A percentile compares a stretch with the other conserved stretches of the same genome.
Conservation (phyloP, 2,113 vertebrate species). For the Pyrgilauda ruficollis region DNA sequence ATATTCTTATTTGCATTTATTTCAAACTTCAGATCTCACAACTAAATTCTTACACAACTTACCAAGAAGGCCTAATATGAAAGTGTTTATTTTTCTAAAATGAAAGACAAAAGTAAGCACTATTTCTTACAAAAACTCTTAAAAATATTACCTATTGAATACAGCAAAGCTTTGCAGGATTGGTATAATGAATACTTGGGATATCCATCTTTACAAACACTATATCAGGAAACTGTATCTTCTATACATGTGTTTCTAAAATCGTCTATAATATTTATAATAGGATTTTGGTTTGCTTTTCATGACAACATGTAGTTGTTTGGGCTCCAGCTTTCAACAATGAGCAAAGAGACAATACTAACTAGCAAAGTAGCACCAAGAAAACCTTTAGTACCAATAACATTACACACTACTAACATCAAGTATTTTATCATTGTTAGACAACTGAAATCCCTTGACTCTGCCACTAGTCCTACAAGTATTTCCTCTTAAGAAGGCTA, state of each 20-base stretch:
- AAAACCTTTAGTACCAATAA: not conserved
- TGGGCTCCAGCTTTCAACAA: not conserved
- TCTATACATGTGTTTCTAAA: not conserved
- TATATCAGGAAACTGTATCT: not conserved
- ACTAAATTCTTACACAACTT: not conserved
- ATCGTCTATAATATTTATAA: not conserved
- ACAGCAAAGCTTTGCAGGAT: not conserved
- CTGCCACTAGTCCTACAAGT: not conserved
- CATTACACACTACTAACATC: not conserved
- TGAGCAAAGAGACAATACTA: not conserved
- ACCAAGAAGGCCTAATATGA: not conserved
- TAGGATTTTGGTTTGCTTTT: not conserved
- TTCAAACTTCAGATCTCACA: not conserved
- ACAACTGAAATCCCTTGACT: not conserved
- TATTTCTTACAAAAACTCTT: not conserved
- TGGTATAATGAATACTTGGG: accelerated
- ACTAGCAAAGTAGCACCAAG: not conserved
- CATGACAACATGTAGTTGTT: not conserved
- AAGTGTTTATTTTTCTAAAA: not conserved
- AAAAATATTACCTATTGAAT: not conserved
- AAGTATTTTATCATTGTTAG: not conserved
- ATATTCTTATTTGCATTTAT: not conserved
- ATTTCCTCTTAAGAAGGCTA: not conserved
- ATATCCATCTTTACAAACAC: not conserved
- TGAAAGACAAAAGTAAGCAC: not conserved